Conservation (phyloP, 2,797 vertebrate species). For the Delichon dasypus region DNA sequence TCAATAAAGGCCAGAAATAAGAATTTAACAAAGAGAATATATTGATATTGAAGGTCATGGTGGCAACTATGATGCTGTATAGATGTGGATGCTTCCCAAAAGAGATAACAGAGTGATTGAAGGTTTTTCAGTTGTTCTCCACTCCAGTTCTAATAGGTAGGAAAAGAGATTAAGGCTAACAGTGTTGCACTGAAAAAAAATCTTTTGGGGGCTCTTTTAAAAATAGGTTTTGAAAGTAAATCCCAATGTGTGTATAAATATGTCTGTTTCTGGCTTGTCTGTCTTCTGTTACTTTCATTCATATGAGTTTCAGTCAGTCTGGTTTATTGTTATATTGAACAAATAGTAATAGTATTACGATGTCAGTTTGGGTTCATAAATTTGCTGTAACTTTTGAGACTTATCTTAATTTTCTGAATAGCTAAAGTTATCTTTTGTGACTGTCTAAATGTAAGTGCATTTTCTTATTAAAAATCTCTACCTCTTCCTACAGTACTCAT, state of each 20-base stretch:
- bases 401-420: neutral
- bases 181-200: neutral
- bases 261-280: neutral
- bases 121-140: conserved; percentile 26
- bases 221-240: conserved; percentile 41
- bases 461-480: conserved; percentile 5
- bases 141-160: neutral
- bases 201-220: conserved; percentile 3
- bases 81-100: neutral
- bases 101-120: conserved; percentile 20
- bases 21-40: conserved; percentile 28
- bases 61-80: neutral
- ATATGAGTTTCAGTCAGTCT: neutral
- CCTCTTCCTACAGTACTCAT: neutral
- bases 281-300: neutral
- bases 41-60: conserved; percentile 1
- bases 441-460: neutral
- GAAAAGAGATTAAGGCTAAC: conserved; percentile 4
- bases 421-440: neutral
- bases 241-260: neutral
- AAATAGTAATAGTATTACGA: neutral
- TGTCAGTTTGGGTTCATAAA: neutral
- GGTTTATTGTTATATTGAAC: neutral
- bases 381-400: neutral
- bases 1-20: neutral